A percentile compares a stretch with the other conserved stretches of the same genome.
phyloP scores from a whole-genome alignment of 2,888 invertebrate species.

The Thyatira batis region DNA sequence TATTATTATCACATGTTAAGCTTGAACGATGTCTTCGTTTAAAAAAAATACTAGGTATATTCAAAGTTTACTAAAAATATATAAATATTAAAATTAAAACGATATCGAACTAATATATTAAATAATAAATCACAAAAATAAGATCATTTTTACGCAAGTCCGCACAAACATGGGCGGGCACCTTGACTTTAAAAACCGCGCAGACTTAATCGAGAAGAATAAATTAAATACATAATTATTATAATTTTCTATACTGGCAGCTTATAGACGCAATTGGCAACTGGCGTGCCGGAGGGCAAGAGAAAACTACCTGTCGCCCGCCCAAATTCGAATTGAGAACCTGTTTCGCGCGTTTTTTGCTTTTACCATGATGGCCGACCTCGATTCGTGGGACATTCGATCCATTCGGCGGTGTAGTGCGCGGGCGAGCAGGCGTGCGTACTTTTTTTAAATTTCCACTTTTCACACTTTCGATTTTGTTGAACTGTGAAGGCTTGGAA shows the following conservation, averaged over 20 bases:
- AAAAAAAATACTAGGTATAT: too few species aligned
- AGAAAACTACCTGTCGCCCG: conserved; percentile 66
- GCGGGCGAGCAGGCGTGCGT: conserved; percentile 23
- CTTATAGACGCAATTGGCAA: conserved; percentile 1
- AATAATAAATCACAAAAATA: not conserved
- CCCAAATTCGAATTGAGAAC: conserved; percentile 62
- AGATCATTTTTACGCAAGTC: not conserved
- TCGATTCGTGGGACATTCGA: conserved; percentile 38
- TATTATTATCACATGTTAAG: too few species aligned
- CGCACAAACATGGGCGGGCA: too few species aligned
- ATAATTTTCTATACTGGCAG: not conserved
- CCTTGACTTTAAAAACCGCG: not conserved
- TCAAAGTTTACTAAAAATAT: too few species aligned
- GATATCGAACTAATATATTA: too few species aligned
- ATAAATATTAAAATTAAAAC: too few species aligned
- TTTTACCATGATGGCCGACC: conserved; percentile 62
- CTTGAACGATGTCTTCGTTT: too few species aligned
- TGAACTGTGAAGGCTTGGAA: conserved; percentile 37
- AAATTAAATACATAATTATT: not conserved
- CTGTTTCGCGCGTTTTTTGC: conserved; percentile 65
- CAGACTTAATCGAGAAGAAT: not conserved
- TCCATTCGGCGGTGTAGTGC: conserved; percentile 11
- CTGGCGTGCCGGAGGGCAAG: conserved; percentile 49
- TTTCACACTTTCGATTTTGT: conserved; percentile 66
- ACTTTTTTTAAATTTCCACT: conserved; percentile 56